A percentile compares a stretch with the other conserved stretches of the same genome.
These are phyloP conservation scores for Sarcophaga carnaria DNA, from an alignment of 2,888 invertebrate species.

Conservation along the genomic window DNA sequence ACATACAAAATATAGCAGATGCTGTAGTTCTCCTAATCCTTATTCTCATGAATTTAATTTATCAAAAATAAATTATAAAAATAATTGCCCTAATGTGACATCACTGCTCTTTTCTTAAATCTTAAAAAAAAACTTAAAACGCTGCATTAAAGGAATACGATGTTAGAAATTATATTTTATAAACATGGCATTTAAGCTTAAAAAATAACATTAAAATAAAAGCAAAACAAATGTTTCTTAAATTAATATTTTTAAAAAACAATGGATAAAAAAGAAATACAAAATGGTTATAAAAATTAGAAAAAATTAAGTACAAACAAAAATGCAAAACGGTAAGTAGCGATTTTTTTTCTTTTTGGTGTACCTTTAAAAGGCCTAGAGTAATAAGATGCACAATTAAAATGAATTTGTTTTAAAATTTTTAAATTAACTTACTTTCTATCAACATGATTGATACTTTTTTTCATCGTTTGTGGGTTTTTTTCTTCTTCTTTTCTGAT, in stretches of 20 bases:
- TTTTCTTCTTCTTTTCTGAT: constrained; percentile 20
- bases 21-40: too few species aligned
- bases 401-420: constrained; percentile 34
- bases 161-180: too few species aligned
- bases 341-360: constrained; percentile 28
- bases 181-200: neutral
- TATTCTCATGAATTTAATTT: too few species aligned
- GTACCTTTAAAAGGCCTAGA: constrained; percentile 47
- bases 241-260: neutral
- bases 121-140: constrained; percentile 7
- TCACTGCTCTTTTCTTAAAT: neutral
- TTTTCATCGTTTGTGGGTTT: constrained; percentile 44
- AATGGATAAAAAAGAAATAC: too few species aligned
- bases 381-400: constrained; percentile 70
- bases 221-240: neutral
- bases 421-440: constrained; percentile 74
- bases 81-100: neutral
- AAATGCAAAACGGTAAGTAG: neutral
- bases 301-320: constrained; percentile 43
- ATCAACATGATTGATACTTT: constrained; percentile 28
- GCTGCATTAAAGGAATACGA: neutral
- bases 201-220: constrained; percentile 11
- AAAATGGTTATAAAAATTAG: neutral
- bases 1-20: too few species aligned
- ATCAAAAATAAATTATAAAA: neutral